Conservation (phyloP, 2,113 vertebrate species). For the Caretta caretta region DNA sequence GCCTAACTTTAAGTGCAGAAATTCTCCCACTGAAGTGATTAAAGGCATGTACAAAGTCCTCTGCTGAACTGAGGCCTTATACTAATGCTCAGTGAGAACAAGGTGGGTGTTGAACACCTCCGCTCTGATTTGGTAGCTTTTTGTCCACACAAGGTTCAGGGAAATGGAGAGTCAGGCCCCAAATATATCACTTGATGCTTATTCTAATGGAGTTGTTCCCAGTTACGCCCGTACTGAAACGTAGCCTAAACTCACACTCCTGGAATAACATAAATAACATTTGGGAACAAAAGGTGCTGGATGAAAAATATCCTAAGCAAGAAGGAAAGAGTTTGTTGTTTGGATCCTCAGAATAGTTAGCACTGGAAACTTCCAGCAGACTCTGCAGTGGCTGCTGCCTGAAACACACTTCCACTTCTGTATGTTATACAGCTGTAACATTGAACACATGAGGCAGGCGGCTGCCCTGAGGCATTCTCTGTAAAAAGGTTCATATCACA, state of each 20-base stretch:
- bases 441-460: conserved; percentile 72
- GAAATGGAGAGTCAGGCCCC: background rate
- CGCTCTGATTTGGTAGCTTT: background rate
- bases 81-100: background rate
- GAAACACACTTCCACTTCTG: conserved; percentile 54
- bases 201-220: background rate
- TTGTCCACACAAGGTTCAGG: background rate
- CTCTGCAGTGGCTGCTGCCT: conserved; percentile 63
- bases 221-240: background rate
- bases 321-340: background rate
- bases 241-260: background rate
- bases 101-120: background rate
- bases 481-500: conserved; percentile 69
- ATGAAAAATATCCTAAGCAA: background rate
- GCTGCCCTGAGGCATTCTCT: conserved; percentile 73
- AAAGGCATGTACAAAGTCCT: background rate
- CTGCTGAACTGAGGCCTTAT: background rate
- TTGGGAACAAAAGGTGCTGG: background rate
- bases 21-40: background rate
- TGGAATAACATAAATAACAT: background rate
- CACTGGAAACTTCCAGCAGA: conserved; percentile 54
- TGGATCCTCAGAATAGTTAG: conserved; percentile 50
- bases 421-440: conserved; percentile 53
- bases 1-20: background rate
- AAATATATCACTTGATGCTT: background rate